Evolutionary conservation across 2,797 vertebrate species (phyloP), one percentile per base, ranked within the genome.

Genomic region (Chanos chanos): DNA sequence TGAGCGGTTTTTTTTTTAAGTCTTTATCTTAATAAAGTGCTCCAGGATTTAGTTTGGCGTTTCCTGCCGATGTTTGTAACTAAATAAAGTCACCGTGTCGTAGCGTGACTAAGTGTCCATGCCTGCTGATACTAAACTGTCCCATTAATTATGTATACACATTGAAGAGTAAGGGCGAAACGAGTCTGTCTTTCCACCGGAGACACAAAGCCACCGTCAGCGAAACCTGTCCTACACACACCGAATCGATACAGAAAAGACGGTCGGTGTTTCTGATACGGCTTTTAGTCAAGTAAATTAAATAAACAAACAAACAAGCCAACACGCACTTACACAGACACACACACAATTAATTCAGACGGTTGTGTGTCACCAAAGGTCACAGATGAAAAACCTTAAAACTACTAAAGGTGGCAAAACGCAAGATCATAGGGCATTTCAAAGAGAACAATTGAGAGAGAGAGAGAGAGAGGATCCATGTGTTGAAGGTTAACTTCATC

Each of bases 81-180:
- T 51, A 68, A 76, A 48, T 80, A 52, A 74, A 64, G 62, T 50
- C 73, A 50, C 30, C 52, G 59, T 68, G 74, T 58, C 67, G 65
- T 45, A 73, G 67, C 52, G 52, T 36, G 67, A 76, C 72, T 75
- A 82, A 82, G 72, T 56, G 69, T 66, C 71, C 61, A 49, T 75
- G 76, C 39, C 70, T 66, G 64, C 58, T 68, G 54, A 57, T 61
- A 36, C 45, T 61, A 66, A 63, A 63, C 48, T n/a, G 30, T n/a
- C 39, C 60, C 24, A 68, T 75, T 72, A 70, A 74, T 75, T 60
- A 79, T 79, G 40, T 3, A 77, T 68, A 43, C 22, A 27, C 22
- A 27, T 60, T 9, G 24, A 28, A 10, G 21, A 33, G 54, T 22
- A 45, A 61, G 48, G 36, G 22, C 25, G 41, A 48, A 25, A 43